phyloP scores from a whole-genome alignment of 2,113 vertebrate genomes.

The Sinocyclocheilus maitianheensis region DNA sequence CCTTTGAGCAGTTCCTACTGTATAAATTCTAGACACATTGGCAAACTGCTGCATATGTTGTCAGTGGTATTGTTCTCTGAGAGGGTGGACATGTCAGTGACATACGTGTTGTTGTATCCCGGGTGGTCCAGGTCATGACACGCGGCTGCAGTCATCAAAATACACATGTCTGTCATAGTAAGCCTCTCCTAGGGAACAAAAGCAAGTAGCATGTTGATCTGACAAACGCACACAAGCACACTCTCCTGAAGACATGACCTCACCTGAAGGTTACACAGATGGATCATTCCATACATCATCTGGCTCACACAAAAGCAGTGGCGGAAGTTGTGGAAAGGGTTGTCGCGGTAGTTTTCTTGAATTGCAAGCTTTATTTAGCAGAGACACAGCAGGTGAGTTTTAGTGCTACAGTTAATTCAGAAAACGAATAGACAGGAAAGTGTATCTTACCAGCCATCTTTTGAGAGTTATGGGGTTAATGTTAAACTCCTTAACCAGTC shows the following conservation, averaged over 20 bases:
- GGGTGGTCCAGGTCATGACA: constrained; percentile 98
- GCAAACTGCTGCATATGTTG: too few relatives aligned
- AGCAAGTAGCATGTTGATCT: neutral
- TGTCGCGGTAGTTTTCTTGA: constrained; percentile 95
- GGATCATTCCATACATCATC: constrained; percentile 99
- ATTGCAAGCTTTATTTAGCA: constrained; percentile 73
- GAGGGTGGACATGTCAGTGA: constrained; percentile 3
- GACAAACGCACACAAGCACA: constrained; percentile 10
- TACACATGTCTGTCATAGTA: constrained; percentile 86
- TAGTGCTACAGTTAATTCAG: neutral
- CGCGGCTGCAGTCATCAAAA: constrained; percentile 93
- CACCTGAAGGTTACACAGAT: constrained; percentile 92
- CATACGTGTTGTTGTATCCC: constrained; percentile 96
- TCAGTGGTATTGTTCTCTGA: neutral
- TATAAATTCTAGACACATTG: neutral
- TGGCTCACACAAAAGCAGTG: constrained; percentile 99
- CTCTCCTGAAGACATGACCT: neutral
- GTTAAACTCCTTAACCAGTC: constrained; percentile 91
- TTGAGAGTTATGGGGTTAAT: constrained; percentile 95
- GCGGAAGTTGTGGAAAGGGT: constrained; percentile 98
- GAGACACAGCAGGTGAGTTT: neutral
- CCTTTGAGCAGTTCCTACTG: neutral
- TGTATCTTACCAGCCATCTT: constrained; percentile 89
- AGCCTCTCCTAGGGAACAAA: constrained; percentile 83
- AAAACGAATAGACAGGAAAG: neutral